Percentiles rank a stretch among this genome's conserved stretches.
Conservation (phyloP, 2,888 invertebrate species). For the Cephalotes varians region DNA sequence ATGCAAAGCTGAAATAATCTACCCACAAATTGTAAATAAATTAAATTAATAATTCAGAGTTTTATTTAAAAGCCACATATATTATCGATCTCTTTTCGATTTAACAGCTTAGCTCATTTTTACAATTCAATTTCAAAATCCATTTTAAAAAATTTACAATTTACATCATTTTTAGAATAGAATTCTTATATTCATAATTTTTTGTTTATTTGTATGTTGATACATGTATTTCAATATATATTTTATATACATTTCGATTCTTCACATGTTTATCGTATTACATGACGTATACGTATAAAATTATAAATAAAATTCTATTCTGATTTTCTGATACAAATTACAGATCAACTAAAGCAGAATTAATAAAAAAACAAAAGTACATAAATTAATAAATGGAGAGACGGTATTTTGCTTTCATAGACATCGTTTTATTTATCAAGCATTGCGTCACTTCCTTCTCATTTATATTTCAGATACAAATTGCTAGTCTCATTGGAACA, state of each 20-base stretch:
- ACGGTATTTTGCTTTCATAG: background rate
- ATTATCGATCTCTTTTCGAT: background rate
- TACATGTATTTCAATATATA: background rate
- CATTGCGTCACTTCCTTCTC: conserved; percentile 5
- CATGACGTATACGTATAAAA: background rate
- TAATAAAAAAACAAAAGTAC: background rate
- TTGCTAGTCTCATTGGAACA: background rate
- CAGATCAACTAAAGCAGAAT: background rate
- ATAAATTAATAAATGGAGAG: background rate
- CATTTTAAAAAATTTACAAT: background rate
- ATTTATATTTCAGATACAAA: background rate
- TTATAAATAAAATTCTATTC: background rate
- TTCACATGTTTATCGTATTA: background rate
- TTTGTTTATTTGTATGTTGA: background rate
- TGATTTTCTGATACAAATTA: background rate
- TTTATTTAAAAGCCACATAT: background rate
- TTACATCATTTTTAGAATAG: background rate
- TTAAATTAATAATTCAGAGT: conserved; percentile 1
- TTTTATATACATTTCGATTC: background rate
- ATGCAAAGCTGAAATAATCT: background rate
- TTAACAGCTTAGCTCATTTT: background rate
- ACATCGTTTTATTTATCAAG: background rate
- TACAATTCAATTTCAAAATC: background rate
- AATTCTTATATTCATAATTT: background rate
- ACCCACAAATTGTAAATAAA: background rate